Base-by-base conservation (phyloP, 2,888 invertebrate genomes). In the Cryptocephalus primarius region DNA sequence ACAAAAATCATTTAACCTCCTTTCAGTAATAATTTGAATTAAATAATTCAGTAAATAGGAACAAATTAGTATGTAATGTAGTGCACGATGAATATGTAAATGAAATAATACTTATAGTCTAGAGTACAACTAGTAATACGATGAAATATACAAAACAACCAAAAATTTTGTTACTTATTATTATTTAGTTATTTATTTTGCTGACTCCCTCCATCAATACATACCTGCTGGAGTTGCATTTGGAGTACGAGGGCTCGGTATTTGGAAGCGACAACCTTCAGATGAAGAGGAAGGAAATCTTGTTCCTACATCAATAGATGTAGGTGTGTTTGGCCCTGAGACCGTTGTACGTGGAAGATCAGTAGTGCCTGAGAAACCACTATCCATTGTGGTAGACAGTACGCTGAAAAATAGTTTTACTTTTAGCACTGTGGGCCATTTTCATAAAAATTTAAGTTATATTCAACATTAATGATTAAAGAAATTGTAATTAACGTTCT, bases 261-360 rank as follows among this genome's bases (percentile, higher is more conserved):
- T 70, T 53, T 74, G 73, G 63, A 75, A 75, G 53, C 72, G 63
- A 53, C 71, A 70, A 43, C 68, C 69, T 45, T 70, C 70, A n/a
- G 67, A 60, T 14, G 68, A 65, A 48, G 66, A 71, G 43, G 65
- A 66, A 54, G 72, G 70, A 60, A 70, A 72, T 42, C 70, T 61
- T 32, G 69, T 64, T 12, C 65, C 68, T 32, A 69, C 65, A 56
- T 72, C 72, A 55, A 72, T 66, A 11, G 75, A 72, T 39, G 74
- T 72, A 42, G 76, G 75, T 12, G 77, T 76, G 46, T 74, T 74
- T 38, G 77, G 74, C 33, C 75, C 75, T 40, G 71, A 70, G 41
- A 70, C 64, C 52, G 71, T 62, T 46, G 62, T 57, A 51, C 66
- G 66, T 51, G 67, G 58, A 60, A 68, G 60, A 57, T 70, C 70